phyloP scores from a whole-genome alignment of 2,113 vertebrate genomes.

The Misgurnus mizolepis region DNA sequence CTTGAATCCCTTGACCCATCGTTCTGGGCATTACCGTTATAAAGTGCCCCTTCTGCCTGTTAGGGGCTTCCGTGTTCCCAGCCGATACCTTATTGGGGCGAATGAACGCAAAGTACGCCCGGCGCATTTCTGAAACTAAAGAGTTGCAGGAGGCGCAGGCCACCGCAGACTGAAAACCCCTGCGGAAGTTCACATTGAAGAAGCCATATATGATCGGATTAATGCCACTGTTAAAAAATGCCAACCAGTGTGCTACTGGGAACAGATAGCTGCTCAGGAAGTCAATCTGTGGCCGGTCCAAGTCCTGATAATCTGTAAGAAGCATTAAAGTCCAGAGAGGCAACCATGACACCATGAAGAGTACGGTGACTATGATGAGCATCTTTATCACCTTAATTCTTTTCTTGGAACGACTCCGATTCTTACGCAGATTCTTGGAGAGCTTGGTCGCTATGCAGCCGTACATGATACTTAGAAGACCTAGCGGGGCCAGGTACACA shows the following conservation, averaged over 20 bases:
- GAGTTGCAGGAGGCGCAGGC: constrained; percentile 38
- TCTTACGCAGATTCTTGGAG: constrained; percentile 47
- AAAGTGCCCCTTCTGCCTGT: constrained; percentile 1
- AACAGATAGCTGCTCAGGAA: constrained; percentile 62
- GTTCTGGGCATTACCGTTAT: background rate
- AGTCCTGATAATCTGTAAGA: constrained; percentile 58
- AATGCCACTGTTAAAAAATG: constrained; percentile 62
- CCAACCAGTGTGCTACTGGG: constrained; percentile 62
- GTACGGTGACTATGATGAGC: constrained; percentile 59
- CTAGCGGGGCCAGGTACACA: constrained; percentile 58
- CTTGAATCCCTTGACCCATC: constrained; percentile 29
- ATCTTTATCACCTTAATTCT: constrained; percentile 61
- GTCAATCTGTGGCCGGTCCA: constrained; percentile 57
- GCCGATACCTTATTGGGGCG: constrained; percentile 55
- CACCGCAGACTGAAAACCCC: constrained; percentile 58
- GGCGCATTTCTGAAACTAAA: background rate
- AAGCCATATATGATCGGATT: constrained; percentile 63
- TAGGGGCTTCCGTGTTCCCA: background rate
- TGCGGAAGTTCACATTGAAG: constrained; percentile 62
- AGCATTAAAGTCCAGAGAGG: constrained; percentile 63
- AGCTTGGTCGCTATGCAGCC: constrained; percentile 59
- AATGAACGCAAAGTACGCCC: constrained; percentile 5
- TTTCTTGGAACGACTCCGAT: constrained; percentile 37
- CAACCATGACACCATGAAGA: constrained; percentile 66
- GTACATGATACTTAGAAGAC: constrained; percentile 60